Percentiles rank a stretch among this genome's conserved stretches.
Evolutionary conservation across 2,113 vertebrate species (phyloP).

Genomic region (Passerina amoena): DNA sequence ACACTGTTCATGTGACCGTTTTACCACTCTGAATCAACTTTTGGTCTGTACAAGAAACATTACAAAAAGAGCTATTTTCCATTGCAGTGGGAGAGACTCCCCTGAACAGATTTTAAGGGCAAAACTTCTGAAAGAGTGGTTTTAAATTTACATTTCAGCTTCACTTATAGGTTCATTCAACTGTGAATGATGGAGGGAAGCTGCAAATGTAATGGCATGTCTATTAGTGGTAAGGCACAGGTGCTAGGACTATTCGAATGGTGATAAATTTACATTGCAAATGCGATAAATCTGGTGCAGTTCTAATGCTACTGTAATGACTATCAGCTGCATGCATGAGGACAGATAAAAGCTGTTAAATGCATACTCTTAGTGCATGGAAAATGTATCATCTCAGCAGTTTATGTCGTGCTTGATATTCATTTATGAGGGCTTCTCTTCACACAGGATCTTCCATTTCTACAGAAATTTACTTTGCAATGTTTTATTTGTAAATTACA

Average conservation of each 20-base stretch:
- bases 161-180: constrained; percentile 10
- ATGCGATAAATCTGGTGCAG: constrained; percentile 48
- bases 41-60: neutral
- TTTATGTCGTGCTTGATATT: constrained; percentile 39
- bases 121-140: neutral
- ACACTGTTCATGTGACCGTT: neutral
- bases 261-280: constrained; percentile 66
- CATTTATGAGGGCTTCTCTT: constrained; percentile 30
- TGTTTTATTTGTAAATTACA: constrained; percentile 38
- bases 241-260: constrained; percentile 34
- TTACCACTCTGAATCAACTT: neutral
- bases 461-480: constrained; percentile 16
- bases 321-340: constrained; percentile 51
- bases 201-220: neutral
- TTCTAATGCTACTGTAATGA: constrained; percentile 53
- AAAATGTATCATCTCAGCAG: constrained; percentile 47
- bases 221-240: constrained; percentile 44
- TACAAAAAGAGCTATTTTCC: neutral
- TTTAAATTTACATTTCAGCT: constrained; percentile 25
- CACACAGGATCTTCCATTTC: neutral
- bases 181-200: neutral
- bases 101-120: neutral
- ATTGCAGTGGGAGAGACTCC: neutral
- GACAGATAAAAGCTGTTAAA: constrained; percentile 47
- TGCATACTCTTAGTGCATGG: constrained; percentile 16